A percentile compares a stretch with the other conserved stretches of the same genome.
Conservation (phyloP, 2,797 vertebrate genomes). For the Pseudochirops corinnae region DNA sequence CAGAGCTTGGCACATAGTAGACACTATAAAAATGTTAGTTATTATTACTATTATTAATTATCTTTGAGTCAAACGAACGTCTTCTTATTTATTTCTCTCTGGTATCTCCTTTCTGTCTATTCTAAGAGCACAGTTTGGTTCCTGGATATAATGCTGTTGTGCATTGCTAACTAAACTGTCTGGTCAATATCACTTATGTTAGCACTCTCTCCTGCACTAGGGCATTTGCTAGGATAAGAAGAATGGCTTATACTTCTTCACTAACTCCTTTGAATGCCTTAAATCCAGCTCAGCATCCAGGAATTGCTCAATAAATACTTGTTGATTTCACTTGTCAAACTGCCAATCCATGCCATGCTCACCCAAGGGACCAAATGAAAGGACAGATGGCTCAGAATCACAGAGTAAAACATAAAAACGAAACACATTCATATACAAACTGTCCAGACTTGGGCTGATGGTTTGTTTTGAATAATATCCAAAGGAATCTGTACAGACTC, state of each 20-base stretch:
- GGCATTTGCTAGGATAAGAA: background rate
- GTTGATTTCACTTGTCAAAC: background rate
- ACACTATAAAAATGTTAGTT: background rate
- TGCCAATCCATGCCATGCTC: background rate
- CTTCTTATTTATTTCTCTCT: background rate
- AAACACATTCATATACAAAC: background rate
- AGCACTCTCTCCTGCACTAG: background rate
- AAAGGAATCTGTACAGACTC: background rate
- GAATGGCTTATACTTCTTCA: background rate
- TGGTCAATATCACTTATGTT: background rate
- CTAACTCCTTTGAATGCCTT: background rate
- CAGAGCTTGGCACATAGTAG: background rate
- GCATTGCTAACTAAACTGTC: background rate
- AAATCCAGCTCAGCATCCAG: background rate
- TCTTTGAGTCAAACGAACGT: background rate
- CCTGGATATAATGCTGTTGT: background rate
- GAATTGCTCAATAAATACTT: background rate
- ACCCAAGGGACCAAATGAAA: background rate
- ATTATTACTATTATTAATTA: background rate
- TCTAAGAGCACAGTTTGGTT: background rate
- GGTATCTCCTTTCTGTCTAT: background rate
- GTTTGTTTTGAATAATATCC: background rate
- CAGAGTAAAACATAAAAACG: background rate
- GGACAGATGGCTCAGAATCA: background rate
- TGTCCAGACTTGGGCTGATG: background rate